phyloP scores from a whole-genome alignment of 2,113 vertebrate species.

The Pseudolaguvia tuberculata region DNA sequence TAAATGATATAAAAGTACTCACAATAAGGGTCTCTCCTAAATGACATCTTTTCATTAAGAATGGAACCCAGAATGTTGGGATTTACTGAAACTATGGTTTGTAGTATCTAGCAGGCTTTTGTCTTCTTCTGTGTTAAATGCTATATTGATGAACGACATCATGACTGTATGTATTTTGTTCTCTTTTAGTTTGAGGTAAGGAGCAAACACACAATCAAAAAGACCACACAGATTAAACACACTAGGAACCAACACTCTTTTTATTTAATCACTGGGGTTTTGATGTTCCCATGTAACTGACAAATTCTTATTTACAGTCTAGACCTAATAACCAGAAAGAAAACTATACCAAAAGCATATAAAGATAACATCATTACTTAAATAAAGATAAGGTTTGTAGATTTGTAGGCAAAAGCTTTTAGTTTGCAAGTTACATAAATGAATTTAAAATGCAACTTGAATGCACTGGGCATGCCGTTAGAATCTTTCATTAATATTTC shows the following conservation, averaged over 20 bases:
- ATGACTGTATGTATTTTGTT: neutral
- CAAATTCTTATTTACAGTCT: neutral
- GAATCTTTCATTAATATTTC: neutral
- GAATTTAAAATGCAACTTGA: too few species aligned
- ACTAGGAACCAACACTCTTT: neutral
- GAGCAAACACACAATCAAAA: neutral
- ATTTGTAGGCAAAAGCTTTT: too few species aligned
- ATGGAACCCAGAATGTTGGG: neutral
- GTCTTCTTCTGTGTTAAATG: constrained; percentile 28
- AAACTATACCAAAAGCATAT: too few species aligned
- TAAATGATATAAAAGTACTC: neutral
- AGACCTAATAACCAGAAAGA: neutral
- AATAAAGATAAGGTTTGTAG: too few species aligned
- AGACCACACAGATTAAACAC: too few species aligned
- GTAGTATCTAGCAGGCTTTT: constrained; percentile 12
- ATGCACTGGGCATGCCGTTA: too few species aligned
- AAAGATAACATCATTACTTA: too few species aligned
- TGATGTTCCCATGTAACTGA: neutral
- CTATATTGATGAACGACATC: constrained; percentile 33
- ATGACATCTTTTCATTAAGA: constrained; percentile 5
- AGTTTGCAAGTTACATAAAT: too few species aligned
- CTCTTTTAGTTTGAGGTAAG: neutral
- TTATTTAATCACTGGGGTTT: neutral
- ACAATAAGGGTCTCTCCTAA: too few species aligned
- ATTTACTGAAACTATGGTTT: constrained; percentile 17